phyloP scores from a whole-genome alignment of 2,888 invertebrate species.

The Slavum lentiscoides region DNA sequence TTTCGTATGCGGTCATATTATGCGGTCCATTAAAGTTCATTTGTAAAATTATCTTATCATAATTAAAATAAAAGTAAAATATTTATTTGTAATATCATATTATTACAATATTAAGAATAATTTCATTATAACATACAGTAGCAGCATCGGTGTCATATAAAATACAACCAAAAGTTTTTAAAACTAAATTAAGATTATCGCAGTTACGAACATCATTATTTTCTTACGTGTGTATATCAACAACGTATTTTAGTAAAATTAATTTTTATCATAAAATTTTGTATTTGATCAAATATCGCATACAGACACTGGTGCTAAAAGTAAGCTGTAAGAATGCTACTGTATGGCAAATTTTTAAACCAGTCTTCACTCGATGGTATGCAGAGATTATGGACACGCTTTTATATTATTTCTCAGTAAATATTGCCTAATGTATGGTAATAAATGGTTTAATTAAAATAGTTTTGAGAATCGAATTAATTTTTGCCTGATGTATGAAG shows the following conservation, averaged over 20 bases:
- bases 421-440: neutral
- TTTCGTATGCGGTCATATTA: neutral
- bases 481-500: neutral
- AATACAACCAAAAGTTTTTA: neutral
- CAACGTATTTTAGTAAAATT: too few relatives aligned
- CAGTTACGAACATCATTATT: neutral
- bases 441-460: neutral
- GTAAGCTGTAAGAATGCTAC: neutral
- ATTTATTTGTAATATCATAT: neutral
- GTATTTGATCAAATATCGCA: too few relatives aligned
- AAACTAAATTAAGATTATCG: neutral
- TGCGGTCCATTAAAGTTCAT: neutral
- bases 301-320: neutral
- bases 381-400: neutral
- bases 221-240: too few relatives aligned
- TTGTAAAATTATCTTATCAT: neutral
- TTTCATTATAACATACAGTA: neutral
- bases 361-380: neutral
- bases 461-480: neutral
- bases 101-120: neutral
- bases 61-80: neutral
- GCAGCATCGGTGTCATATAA: neutral
- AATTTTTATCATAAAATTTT: too few relatives aligned
- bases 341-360: neutral
- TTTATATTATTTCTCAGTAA: neutral